phyloP scores from a whole-genome alignment of 2,888 invertebrate genomes.

The Callyntrura guangdongensis region DNA sequence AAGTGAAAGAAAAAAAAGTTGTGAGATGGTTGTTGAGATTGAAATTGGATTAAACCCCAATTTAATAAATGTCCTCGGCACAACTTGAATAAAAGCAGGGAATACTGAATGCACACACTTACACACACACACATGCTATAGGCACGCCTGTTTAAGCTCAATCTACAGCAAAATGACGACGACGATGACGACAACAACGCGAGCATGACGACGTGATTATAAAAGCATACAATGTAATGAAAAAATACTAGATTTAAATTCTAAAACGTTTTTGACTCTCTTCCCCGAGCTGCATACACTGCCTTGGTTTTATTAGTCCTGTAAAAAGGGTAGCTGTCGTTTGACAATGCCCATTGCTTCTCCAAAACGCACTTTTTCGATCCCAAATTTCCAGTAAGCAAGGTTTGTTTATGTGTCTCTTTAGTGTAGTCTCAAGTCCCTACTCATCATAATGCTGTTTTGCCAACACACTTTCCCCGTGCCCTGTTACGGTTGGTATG shows the following conservation, averaged over 20 bases:
- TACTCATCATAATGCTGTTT: not conserved
- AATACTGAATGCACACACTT: not conserved
- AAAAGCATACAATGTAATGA: slow-evolving; percentile 38
- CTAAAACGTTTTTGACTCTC: not conserved
- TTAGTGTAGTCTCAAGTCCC: not conserved
- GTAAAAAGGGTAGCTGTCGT: not conserved
- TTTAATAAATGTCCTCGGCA: slow-evolving; percentile 8
- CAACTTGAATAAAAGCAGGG: not conserved
- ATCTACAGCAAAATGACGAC: too few relatives aligned
- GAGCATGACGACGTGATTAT: slow-evolving; percentile 8
- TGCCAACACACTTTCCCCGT: not conserved
- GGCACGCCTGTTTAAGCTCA: too few relatives aligned
- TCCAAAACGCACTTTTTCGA: not conserved
- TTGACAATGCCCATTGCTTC: not conserved
- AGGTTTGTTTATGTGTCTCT: not conserved
- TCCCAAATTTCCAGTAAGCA: not conserved
- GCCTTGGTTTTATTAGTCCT: not conserved
- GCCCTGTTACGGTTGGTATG: slow-evolving; percentile 1
- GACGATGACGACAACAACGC: not conserved
- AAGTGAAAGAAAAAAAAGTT: not conserved
- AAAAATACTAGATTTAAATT: slow-evolving; percentile 50
- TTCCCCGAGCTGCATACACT: not conserved
- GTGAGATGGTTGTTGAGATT: slow-evolving; percentile 27
- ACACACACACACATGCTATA: too few relatives aligned
- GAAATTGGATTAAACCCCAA: slow-evolving; percentile 25